Percentiles rank a stretch among this genome's conserved stretches.
phyloP scores from a whole-genome alignment of 2,113 vertebrate species.

The Oryzias javanicus region DNA sequence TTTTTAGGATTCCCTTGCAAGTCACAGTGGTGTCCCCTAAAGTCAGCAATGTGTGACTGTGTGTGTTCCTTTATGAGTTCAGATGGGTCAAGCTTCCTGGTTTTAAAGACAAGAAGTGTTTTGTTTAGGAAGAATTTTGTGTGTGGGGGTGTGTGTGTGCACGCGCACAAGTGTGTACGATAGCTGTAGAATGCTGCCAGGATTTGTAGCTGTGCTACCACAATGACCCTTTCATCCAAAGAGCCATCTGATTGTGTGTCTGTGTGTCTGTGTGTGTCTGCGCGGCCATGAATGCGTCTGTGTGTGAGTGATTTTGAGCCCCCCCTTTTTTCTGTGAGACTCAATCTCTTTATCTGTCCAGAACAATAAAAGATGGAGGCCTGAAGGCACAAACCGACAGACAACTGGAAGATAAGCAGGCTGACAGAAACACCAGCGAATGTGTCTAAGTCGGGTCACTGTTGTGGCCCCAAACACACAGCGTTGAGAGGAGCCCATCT shows the following conservation, averaged over 20 bases:
- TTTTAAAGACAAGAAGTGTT: slow-evolving; percentile 86
- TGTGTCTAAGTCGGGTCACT: slow-evolving; percentile 45
- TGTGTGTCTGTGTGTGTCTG: slow-evolving; percentile 40
- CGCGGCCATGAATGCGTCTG: not conserved
- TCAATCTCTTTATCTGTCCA: slow-evolving; percentile 88
- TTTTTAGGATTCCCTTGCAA: not conserved
- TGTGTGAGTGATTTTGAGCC: slow-evolving; percentile 71
- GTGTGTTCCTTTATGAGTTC: slow-evolving; percentile 41
- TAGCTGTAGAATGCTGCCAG: slow-evolving; percentile 76
- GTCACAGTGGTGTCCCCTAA: not conserved
- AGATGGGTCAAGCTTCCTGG: slow-evolving; percentile 31
- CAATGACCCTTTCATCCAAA: slow-evolving; percentile 91
- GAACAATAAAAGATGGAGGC: slow-evolving; percentile 89
- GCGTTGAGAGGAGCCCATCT: not conserved
- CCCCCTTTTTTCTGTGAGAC: slow-evolving; percentile 77
- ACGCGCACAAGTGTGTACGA: slow-evolving; percentile 35
- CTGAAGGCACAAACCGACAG: slow-evolving; percentile 63
- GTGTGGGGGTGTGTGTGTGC: slow-evolving; percentile 11
- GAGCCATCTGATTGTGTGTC: slow-evolving; percentile 59
- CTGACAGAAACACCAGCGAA: slow-evolving; percentile 26
- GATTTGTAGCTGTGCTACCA: slow-evolving; percentile 85
- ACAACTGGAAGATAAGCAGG: slow-evolving; percentile 34
- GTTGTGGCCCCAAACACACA: slow-evolving; percentile 1
- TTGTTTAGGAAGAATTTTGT: slow-evolving; percentile 88
- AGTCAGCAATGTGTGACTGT: slow-evolving; percentile 7